Base-by-base conservation (phyloP, 64 coral and sea anemone species). In the Montipora cactus region DNA sequence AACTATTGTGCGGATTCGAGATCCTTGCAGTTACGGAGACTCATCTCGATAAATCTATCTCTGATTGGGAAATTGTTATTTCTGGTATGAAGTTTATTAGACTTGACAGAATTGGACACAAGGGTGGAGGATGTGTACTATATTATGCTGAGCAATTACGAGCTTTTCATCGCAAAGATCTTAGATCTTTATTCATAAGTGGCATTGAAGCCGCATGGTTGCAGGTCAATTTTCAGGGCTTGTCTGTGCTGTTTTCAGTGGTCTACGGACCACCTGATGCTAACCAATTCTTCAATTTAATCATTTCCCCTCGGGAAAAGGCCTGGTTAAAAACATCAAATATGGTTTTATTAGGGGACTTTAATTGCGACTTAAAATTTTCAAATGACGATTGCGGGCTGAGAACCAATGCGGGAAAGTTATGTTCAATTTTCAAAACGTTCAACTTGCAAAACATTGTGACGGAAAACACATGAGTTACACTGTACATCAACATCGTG, bases 321-420 rank as follows among this genome's bases (percentile, higher is more conserved):
- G 89, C 89, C 3, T 90, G 76, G 77, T 21, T 90, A 14, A 90
- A 90, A 79, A 67, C 76, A 16, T 71, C 58, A 14, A 79, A 90
- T 47, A 69, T 90, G 4, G 21, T 90, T 25, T 25, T 25, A 25
- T 28, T 28, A 21, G 74, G 59, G 3, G 88, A 89, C 15, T 79
- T 89, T 47, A 79, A 89, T 25, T 89, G 88, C 19, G 75, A 89
- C 44, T 79, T 89, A 23, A 19, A 78, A 90, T 5, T 45, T 62
- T 59, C 19, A 14, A 61, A 77, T 20, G 50, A 5, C 7, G 9
- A 45, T 16, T 59, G 9, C 16, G 57, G 44, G 20, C 14, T 44
- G n/a, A 66, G 20, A 6, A 9, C 10, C 6, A 78, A 78, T 15
- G 28, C 19, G 6, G 68, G 4, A 14, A 89, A 62, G 51, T 16